Percentiles rank a stretch among this genome's conserved stretches.
Conservation (phyloP, 2,113 vertebrate species). For the Gavialis gangeticus region DNA sequence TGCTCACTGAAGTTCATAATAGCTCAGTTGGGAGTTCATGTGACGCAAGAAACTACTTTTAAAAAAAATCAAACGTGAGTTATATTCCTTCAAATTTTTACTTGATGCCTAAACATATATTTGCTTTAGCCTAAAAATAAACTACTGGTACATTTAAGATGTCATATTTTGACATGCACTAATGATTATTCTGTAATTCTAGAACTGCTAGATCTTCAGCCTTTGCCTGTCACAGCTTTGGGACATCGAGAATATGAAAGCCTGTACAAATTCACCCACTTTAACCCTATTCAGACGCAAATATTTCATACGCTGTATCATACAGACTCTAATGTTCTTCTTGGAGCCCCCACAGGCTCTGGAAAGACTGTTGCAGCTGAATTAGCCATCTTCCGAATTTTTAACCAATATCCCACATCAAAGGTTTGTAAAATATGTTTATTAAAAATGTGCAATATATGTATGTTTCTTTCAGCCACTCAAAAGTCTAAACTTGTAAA, state of each 20-base stretch:
- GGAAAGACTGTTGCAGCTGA: constrained; percentile 98
- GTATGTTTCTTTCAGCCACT: neutral
- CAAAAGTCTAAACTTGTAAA: neutral
- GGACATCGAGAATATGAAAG: constrained; percentile 88
- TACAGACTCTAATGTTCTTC: constrained; percentile 94
- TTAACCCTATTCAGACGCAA: constrained; percentile 98
- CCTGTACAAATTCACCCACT: constrained; percentile 96
- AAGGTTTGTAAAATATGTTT: constrained; percentile 85
- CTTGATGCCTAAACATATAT: neutral
- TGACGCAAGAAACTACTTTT: neutral
- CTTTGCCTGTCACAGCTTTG: constrained; percentile 90
- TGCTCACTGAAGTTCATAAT: neutral
- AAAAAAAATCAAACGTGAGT: neutral
- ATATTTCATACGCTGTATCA: constrained; percentile 98
- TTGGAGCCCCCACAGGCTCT: constrained; percentile 97
- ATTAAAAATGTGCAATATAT: neutral
- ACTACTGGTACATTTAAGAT: neutral
- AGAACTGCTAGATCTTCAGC: constrained; percentile 97
- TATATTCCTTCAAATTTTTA: neutral
- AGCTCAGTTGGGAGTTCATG: neutral
- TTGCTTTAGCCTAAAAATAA: constrained; percentile 5
- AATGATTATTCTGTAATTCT: constrained; percentile 48
- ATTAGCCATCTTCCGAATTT: constrained; percentile 96
- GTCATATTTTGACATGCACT: neutral
- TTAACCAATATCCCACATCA: constrained; percentile 91